phyloP scores from a whole-genome alignment of 2,797 vertebrate genomes.

The Paguma larvata region DNA sequence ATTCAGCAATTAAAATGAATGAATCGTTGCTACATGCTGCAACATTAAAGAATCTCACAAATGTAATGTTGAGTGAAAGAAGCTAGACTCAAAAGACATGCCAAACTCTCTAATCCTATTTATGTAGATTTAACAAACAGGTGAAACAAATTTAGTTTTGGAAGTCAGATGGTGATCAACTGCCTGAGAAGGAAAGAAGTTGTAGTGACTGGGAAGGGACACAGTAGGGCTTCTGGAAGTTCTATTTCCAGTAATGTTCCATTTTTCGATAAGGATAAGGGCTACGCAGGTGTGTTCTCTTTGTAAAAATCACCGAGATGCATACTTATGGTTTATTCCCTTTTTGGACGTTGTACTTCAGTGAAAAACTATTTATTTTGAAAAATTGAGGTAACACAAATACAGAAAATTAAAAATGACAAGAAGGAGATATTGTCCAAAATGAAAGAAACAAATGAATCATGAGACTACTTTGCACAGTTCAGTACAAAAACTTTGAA shows the following conservation, averaged over 20 bases:
- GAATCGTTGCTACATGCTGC: neutral
- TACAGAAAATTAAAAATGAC: neutral
- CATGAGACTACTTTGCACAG: neutral
- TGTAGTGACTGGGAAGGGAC: neutral
- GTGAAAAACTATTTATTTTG: neutral
- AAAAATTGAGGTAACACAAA: neutral
- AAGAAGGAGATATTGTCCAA: neutral
- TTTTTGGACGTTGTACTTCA: neutral
- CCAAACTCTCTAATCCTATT: neutral
- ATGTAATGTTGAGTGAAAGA: neutral
- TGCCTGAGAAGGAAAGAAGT: neutral
- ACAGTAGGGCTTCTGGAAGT: neutral
- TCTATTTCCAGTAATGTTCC: too few relatives aligned
- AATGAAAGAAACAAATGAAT: neutral
- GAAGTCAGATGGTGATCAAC: neutral
- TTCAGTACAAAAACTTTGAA: slow-evolving; percentile 8
- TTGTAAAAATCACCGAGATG: neutral
- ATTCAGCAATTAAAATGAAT: neutral
- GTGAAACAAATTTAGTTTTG: neutral
- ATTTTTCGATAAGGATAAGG: too few relatives aligned
- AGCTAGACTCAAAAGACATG: neutral
- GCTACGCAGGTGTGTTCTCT: neutral
- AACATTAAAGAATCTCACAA: neutral
- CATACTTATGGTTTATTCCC: neutral
- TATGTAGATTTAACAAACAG: neutral